Conservation (phyloP, 2,888 invertebrate species). For the Volucella inflata region DNA sequence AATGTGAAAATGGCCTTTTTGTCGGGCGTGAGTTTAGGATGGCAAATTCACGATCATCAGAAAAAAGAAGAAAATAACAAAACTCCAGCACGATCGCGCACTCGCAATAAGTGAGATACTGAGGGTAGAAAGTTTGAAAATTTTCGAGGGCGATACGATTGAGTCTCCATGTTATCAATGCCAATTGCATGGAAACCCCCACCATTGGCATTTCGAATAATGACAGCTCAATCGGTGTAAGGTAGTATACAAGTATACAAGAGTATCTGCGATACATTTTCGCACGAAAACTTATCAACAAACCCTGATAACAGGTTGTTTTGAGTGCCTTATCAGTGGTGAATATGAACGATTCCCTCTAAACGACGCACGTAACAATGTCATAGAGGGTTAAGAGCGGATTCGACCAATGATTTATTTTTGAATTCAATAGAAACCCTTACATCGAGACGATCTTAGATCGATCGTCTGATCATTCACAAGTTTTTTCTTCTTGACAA, state of each 20-base stretch:
- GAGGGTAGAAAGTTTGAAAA: constrained; percentile 11
- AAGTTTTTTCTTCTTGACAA: background rate
- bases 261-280: background rate
- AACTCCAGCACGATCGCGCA: constrained; percentile 59
- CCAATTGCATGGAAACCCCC: constrained; percentile 7
- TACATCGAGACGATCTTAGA: constrained; percentile 3
- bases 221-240: constrained; percentile 2
- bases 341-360: background rate
- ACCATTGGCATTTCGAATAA: constrained; percentile 12
- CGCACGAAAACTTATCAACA: constrained; percentile 17
- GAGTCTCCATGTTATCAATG: constrained; percentile 37
- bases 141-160: constrained; percentile 34
- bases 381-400: constrained; percentile 7
- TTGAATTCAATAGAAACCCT: background rate
- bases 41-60: constrained; percentile 14
- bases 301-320: constrained; percentile 44
- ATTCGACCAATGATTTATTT: constrained; percentile 13
- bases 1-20: constrained; percentile 43
- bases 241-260: background rate
- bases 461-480: constrained; percentile 7
- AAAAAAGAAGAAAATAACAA: constrained; percentile 18
- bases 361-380: background rate
- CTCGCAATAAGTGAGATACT: constrained; percentile 52
- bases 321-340: constrained; percentile 23
- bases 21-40: background rate